Conservation (phyloP, 2,888 invertebrate species). For the Cephus nigrinus region DNA sequence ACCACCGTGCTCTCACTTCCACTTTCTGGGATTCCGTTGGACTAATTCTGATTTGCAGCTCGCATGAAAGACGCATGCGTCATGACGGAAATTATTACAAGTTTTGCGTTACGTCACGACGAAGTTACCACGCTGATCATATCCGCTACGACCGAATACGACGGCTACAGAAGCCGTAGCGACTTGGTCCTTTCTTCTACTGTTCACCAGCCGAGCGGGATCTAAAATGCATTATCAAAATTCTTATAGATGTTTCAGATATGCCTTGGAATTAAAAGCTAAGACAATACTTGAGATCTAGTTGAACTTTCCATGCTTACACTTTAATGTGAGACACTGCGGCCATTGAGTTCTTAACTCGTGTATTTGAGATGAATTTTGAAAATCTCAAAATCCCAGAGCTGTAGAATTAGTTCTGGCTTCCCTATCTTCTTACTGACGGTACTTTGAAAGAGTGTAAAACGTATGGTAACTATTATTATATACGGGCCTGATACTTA, state of each 20-base stretch:
- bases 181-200: constrained; percentile 10
- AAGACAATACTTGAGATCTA: neutral
- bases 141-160: constrained; percentile 34
- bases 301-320: neutral
- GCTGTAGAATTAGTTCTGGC: no score
- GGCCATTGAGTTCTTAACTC: neutral
- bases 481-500: no score
- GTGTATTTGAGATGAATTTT: neutral
- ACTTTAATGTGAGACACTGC: neutral
- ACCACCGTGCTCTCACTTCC: constrained; percentile 43
- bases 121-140: constrained; percentile 45
- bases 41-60: constrained; percentile 57
- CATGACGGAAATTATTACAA: constrained; percentile 30
- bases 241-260: neutral
- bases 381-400: neutral
- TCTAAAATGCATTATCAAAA: neutral
- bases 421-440: no score
- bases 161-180: neutral
- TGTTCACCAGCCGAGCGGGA: neutral
- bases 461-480: no score
- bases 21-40: constrained; percentile 59
- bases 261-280: neutral
- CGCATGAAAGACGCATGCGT: constrained; percentile 55
- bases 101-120: constrained; percentile 22
- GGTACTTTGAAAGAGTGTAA: no score